These are phyloP conservation scores for Neoniphon sammara DNA, from an alignment of 2,797 vertebrate species.

Conservation along the genomic window DNA sequence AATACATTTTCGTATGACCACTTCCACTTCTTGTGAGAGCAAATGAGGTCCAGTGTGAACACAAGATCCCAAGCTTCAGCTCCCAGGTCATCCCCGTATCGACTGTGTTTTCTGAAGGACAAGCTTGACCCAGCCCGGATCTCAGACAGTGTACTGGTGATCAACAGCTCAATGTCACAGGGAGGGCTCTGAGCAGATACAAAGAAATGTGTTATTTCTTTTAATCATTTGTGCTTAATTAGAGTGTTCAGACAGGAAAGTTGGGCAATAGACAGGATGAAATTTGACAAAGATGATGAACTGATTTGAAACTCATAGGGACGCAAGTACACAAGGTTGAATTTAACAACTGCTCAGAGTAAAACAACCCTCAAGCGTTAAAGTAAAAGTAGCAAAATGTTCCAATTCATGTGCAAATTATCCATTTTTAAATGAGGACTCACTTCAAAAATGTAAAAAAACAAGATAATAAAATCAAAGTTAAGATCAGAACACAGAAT, in stretches of 20 bases:
- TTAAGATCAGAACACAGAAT: background rate
- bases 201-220: constrained; percentile 27
- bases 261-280: background rate
- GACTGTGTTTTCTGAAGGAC: constrained; percentile 84
- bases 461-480: no score
- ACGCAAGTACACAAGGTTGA: background rate
- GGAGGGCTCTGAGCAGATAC: constrained; percentile 83
- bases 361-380: background rate
- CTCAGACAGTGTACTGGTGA: constrained; percentile 85
- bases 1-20: constrained; percentile 93
- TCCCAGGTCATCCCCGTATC: constrained; percentile 88
- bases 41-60: constrained; percentile 90
- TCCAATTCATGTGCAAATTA: no score
- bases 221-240: background rate
- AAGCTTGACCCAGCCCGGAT: constrained; percentile 83
- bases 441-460: no score
- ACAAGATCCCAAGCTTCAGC: constrained; percentile 88
- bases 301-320: background rate
- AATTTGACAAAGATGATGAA: no score
- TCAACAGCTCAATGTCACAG: constrained; percentile 83
- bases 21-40: constrained; percentile 89
- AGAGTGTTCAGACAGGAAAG: background rate
- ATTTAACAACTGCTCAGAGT: background rate
- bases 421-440: no score
- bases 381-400: no score